phyloP scores from a whole-genome alignment of 2,113 vertebrate species.

The Corapipo altera region DNA sequence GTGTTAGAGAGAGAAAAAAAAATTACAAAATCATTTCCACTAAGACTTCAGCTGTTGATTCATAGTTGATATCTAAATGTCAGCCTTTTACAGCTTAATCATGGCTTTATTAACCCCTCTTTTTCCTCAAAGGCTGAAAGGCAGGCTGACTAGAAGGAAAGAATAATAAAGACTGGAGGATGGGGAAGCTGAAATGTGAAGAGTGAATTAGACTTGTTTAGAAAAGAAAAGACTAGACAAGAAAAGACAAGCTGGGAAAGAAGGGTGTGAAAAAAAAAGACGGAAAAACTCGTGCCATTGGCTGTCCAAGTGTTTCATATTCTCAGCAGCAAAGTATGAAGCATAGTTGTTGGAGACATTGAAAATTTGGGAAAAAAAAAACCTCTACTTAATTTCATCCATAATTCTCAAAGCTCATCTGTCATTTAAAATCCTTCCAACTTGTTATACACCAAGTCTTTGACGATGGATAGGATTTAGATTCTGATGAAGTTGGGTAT shows the following conservation, averaged over 20 bases:
- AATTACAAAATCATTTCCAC: conserved; percentile 3
- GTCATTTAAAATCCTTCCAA: conserved; percentile 21
- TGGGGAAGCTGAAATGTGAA: conserved; percentile 13
- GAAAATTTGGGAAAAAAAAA: background rate
- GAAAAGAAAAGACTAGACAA: conserved; percentile 53
- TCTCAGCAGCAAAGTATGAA: conserved; percentile 19
- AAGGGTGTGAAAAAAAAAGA: conserved; percentile 63
- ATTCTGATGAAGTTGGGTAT: background rate
- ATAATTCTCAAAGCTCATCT: conserved; percentile 28
- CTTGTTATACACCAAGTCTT: background rate
- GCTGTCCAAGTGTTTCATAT: conserved; percentile 23
- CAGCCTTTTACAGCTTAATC: conserved; percentile 61
- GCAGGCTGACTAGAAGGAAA: conserved; percentile 21
- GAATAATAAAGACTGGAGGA: conserved; percentile 18
- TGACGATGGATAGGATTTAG: background rate
- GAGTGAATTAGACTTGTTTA: conserved; percentile 31
- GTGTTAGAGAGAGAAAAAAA: background rate
- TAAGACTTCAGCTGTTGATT: conserved; percentile 31
- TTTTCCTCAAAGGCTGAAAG: conserved; percentile 24
- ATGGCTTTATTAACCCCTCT: conserved; percentile 61
- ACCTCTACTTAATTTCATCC: conserved; percentile 3
- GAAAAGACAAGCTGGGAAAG: conserved; percentile 69
- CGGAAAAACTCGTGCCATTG: background rate
- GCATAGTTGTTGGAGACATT: conserved; percentile 1
- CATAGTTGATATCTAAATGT: conserved; percentile 53